Conservation (phyloP, 2,113 vertebrate species). For the Sinocyclocheilus grahami region DNA sequence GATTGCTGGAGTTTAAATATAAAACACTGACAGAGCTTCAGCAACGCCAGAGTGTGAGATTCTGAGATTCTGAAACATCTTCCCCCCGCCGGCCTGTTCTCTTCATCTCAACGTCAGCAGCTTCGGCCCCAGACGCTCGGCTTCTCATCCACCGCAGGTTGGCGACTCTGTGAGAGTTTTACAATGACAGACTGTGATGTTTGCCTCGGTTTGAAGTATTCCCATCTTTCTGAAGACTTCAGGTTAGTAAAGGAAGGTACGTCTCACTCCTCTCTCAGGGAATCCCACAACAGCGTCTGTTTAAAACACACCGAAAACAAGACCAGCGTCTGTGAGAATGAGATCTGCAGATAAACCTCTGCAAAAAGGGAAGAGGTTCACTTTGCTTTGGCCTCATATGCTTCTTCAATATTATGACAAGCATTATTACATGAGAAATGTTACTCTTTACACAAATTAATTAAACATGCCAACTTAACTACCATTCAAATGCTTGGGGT, state of each 20-base stretch:
- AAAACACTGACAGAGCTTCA: not conserved
- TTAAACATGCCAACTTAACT: not conserved
- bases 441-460: not conserved
- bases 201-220: not conserved
- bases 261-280: not conserved
- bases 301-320: no score
- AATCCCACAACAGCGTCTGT: not conserved
- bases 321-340: not conserved
- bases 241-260: not conserved
- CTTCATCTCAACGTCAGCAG: not conserved
- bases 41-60: not conserved
- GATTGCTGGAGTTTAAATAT: not conserved
- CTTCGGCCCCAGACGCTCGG: no score
- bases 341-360: not conserved
- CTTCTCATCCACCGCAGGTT: not conserved
- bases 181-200: not conserved
- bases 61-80: not conserved
- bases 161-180: not conserved
- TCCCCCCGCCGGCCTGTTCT: not conserved
- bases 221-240: not conserved
- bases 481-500: no score
- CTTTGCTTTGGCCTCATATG: not conserved
- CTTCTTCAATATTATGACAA: no score
- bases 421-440: no score
- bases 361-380: not conserved